These are phyloP conservation scores for Numenius arquata DNA, from an alignment of 2,113 vertebrate genomes.

Conservation along the genomic window DNA sequence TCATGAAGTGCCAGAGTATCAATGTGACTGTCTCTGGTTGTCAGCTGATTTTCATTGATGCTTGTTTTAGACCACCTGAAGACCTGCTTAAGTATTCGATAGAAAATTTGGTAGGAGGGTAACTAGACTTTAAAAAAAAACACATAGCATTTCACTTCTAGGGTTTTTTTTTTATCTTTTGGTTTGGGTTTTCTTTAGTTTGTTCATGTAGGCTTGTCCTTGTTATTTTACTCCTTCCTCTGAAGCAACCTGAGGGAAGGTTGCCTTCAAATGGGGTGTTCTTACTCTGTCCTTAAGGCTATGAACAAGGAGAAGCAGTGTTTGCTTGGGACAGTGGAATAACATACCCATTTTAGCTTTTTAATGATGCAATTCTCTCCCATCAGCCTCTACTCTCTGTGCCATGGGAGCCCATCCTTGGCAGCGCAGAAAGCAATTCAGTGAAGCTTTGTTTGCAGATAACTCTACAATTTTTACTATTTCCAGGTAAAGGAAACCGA, in stretches of 20 bases:
- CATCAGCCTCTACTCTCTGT: not conserved
- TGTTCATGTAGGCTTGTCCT: not conserved
- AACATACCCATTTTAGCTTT: not conserved
- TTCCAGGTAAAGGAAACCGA: not conserved
- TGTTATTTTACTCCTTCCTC: not conserved
- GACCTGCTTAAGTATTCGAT: not conserved
- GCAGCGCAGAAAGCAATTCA: not conserved
- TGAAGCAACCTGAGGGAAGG: not conserved
- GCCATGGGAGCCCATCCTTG: not conserved
- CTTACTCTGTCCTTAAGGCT: not conserved
- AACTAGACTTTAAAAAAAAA: not conserved
- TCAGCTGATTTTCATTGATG: accelerated
- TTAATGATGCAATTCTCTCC: not conserved
- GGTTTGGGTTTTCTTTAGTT: not conserved
- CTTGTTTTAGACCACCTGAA: not conserved
- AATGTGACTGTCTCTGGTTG: accelerated
- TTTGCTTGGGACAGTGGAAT: not conserved
- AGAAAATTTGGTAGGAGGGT: not conserved
- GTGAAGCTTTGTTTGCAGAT: not conserved
- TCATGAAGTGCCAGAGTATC: not conserved
- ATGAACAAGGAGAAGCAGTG: not conserved
- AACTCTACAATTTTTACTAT: not conserved
- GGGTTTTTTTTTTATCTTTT: not conserved
- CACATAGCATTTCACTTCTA: not conserved
- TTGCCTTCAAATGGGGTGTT: not conserved